phyloP scores from a whole-genome alignment of 2,113 vertebrate species.

The Myodes glareolus region DNA sequence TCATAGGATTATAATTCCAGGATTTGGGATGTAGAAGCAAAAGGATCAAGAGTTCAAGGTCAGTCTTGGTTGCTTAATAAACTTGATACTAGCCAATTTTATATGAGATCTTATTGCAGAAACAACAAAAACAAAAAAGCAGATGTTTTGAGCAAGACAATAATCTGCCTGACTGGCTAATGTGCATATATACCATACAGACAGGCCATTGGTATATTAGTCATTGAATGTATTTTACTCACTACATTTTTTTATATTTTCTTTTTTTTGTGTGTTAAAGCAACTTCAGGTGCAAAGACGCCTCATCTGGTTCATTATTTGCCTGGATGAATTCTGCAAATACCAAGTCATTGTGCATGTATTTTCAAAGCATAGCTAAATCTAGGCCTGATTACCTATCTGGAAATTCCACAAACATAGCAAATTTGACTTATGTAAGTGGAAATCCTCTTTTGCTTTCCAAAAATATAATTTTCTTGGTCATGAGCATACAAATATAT shows the following conservation, averaged over 20 bases:
- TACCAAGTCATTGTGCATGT: constrained; percentile 40
- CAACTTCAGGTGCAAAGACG: constrained; percentile 28
- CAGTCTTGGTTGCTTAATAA: not conserved
- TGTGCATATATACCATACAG: not conserved
- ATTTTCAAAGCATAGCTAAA: constrained; percentile 50
- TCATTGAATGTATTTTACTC: constrained; percentile 8
- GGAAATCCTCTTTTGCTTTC: not conserved
- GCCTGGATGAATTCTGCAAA: constrained; percentile 52
- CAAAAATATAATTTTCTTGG: constrained; percentile 16
- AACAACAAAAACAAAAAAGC: not conserved
- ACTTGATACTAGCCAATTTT: not conserved
- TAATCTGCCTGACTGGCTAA: not conserved
- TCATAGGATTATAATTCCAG: not conserved
- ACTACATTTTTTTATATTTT: not conserved
- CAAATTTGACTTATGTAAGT: constrained; percentile 51
- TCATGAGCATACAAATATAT: not conserved
- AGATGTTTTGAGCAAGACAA: not conserved
- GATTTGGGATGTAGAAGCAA: not conserved
- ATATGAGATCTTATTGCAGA: not conserved
- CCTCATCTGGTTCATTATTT: constrained; percentile 48
- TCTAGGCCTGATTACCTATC: constrained; percentile 47
- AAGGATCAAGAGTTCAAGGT: not conserved
- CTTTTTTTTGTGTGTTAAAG: not conserved
- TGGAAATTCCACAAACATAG: constrained; percentile 54
- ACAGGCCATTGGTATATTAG: not conserved